phyloP scores from a whole-genome alignment of 2,113 vertebrate species.

The Siniperca chuatsi region DNA sequence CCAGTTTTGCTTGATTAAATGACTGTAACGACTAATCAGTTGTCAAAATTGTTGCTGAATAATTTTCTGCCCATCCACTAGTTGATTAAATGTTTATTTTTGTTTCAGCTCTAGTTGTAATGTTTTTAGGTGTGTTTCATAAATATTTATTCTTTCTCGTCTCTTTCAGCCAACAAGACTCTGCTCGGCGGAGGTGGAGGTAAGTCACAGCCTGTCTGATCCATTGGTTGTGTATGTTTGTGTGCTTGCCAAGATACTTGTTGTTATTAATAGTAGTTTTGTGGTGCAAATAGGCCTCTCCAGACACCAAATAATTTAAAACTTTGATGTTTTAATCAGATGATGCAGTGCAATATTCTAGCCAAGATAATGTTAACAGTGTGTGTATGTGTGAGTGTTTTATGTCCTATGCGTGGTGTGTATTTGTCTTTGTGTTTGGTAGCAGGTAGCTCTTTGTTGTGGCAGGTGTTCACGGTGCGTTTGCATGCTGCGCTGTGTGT shows the following conservation, averaged over 20 bases:
- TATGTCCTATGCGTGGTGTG: neutral
- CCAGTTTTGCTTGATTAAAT: neutral
- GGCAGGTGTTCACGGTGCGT: slow-evolving; percentile 69
- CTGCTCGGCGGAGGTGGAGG: slow-evolving; percentile 91
- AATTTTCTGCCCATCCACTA: neutral
- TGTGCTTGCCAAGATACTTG: slow-evolving; percentile 37
- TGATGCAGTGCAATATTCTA: slow-evolving; percentile 11
- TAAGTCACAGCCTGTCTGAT: slow-evolving; percentile 78
- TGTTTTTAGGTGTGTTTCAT: slow-evolving; percentile 1
- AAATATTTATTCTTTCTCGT: slow-evolving; percentile 31
- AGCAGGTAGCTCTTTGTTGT: slow-evolving; percentile 69
- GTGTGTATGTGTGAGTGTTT: slow-evolving; percentile 1
- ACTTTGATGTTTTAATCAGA: slow-evolving; percentile 43
- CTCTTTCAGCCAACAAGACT: slow-evolving; percentile 89
- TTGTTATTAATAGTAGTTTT: slow-evolving; percentile 51
- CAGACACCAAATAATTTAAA: slow-evolving; percentile 45
- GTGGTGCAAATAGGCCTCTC: slow-evolving; percentile 41
- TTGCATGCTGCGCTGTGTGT: slow-evolving; percentile 58
- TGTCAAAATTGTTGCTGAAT: neutral
- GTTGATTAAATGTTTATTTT: neutral
- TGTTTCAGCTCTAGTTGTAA: neutral
- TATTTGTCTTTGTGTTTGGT: slow-evolving; percentile 50
- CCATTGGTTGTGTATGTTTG: slow-evolving; percentile 9
- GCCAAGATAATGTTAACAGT: neutral
- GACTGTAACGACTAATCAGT: neutral